Conservation (phyloP, 2,888 invertebrate genomes). For the Drosophila kokeensis region DNA sequence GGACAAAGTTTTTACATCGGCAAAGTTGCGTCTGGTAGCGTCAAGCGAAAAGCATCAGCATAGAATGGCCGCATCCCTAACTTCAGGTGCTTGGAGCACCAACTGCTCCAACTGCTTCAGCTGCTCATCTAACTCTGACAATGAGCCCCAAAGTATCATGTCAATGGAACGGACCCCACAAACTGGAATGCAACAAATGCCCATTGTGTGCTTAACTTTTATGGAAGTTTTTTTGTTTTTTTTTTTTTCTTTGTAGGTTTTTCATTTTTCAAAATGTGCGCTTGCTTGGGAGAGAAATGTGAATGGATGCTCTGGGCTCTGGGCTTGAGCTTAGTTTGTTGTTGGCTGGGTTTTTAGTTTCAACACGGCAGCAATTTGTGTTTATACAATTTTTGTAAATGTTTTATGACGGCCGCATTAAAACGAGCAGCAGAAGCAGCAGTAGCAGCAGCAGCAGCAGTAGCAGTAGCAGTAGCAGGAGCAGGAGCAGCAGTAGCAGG, state of each 20-base stretch:
- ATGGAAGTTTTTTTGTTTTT: slow-evolving; percentile 48
- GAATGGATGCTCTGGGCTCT: not conserved
- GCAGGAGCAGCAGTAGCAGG: not conserved
- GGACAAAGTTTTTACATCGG: slow-evolving; percentile 52
- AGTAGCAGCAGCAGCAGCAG: not conserved
- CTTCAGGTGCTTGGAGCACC: slow-evolving; percentile 7
- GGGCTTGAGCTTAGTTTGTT: slow-evolving; percentile 22
- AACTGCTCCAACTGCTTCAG: slow-evolving; percentile 16
- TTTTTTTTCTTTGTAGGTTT: not conserved
- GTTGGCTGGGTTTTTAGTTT: slow-evolving; percentile 55
- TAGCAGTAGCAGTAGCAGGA: not conserved
- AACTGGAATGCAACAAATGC: slow-evolving; percentile 40
- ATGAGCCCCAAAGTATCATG: slow-evolving; percentile 40
- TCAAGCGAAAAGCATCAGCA: slow-evolving; percentile 60
- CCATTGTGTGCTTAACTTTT: slow-evolving; percentile 45
- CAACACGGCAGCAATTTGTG: slow-evolving; percentile 48
- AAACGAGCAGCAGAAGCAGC: slow-evolving; percentile 26
- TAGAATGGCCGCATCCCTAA: slow-evolving; percentile 20
- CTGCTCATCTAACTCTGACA: slow-evolving; percentile 31
- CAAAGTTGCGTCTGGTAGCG: slow-evolving; percentile 47
- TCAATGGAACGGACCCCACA: slow-evolving; percentile 25
- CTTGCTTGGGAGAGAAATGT: slow-evolving; percentile 2
- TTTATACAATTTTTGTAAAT: slow-evolving; percentile 53
- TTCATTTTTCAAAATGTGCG: not conserved
- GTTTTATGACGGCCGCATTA: slow-evolving; percentile 49